Percentiles rank a stretch among this genome's conserved stretches.
phyloP scores from a whole-genome alignment of 2,888 invertebrate genomes.

The Pristionchus entomophagus region DNA sequence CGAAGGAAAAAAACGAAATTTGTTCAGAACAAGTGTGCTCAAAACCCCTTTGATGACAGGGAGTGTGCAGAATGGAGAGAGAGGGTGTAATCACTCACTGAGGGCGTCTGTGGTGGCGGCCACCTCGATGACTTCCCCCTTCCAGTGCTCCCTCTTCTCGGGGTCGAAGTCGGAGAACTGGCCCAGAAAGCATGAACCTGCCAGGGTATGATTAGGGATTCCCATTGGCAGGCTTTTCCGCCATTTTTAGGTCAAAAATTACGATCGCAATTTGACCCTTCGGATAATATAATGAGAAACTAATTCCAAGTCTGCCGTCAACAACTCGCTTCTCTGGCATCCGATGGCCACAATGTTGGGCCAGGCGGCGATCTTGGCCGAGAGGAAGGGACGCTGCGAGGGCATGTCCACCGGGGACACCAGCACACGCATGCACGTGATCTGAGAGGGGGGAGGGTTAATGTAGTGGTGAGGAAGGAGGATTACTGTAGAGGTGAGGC shows the following conservation, averaged over 20 bases:
- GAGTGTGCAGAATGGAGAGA: too few relatives aligned
- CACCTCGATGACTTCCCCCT: background rate
- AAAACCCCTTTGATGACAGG: too few relatives aligned
- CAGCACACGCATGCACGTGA: background rate
- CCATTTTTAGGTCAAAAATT: too few relatives aligned
- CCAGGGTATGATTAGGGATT: background rate
- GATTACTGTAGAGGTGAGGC: background rate
- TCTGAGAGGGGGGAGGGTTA: background rate
- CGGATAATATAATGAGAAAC: too few relatives aligned
- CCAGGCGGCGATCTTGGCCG: background rate
- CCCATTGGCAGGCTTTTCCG: too few relatives aligned
- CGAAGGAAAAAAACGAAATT: too few relatives aligned
- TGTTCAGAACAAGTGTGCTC: too few relatives aligned
- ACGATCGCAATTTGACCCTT: too few relatives aligned
- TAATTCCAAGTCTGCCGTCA: too few relatives aligned
- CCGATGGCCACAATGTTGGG: conserved; percentile 6
- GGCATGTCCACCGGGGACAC: background rate
- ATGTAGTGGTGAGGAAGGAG: background rate
- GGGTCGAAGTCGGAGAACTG: conserved; percentile 11
- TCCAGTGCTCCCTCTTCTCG: background rate
- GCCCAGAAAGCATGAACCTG: background rate
- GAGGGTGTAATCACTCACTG: too few relatives aligned
- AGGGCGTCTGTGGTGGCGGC: background rate
- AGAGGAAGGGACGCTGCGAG: background rate
- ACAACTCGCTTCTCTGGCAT: background rate